Conservation (phyloP, 2,113 vertebrate species). For the Lamprotornis superbus region DNA sequence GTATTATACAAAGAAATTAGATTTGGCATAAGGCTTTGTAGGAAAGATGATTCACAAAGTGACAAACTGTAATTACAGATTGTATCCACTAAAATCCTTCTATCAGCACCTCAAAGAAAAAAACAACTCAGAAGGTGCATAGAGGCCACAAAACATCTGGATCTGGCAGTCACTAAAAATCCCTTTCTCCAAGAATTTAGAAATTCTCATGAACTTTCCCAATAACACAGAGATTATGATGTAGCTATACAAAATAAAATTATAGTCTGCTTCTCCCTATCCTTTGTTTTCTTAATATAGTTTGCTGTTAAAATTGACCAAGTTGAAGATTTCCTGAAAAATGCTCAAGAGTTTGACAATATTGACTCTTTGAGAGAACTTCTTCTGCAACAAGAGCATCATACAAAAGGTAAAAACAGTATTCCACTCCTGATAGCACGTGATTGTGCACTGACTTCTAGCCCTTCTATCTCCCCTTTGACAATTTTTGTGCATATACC, state of each 20-base stretch:
- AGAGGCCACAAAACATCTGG: background rate
- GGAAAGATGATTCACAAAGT: background rate
- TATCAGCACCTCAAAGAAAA: background rate
- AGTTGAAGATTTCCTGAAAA: conserved; percentile 80
- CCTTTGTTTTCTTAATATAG: conserved; percentile 67
- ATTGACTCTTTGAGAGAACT: conserved; percentile 67
- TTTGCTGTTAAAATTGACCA: conserved; percentile 85
- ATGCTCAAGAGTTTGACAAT: conserved; percentile 66
- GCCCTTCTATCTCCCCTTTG: background rate
- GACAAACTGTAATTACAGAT: background rate
- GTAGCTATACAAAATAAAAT: background rate
- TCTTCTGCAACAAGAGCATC: conserved; percentile 73
- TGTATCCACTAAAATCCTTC: background rate
- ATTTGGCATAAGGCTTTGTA: background rate
- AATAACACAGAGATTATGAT: background rate
- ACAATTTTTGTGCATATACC: background rate
- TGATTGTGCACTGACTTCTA: background rate
- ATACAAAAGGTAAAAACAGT: conserved; percentile 79
- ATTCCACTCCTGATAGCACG: background rate
- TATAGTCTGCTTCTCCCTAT: background rate
- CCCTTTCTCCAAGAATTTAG: background rate
- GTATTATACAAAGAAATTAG: background rate
- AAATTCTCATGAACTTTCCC: background rate
- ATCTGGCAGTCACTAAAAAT: background rate
- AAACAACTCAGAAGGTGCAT: background rate